A percentile compares a stretch with the other conserved stretches of the same genome.
Conservation (phyloP, 2,888 invertebrate genomes). For the Coenonympha glycerion region DNA sequence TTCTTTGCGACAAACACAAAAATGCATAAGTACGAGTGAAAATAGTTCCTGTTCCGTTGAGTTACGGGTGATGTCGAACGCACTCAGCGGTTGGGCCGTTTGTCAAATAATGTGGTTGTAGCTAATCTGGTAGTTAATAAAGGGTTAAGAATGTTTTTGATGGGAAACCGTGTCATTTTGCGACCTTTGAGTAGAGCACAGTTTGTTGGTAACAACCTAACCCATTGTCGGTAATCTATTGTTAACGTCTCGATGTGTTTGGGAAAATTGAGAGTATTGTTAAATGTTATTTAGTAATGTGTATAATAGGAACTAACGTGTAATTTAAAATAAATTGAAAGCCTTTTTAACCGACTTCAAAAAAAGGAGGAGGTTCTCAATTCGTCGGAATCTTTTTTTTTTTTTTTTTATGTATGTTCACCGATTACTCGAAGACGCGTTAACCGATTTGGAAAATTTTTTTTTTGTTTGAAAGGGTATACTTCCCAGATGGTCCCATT, state of each 20-base stretch:
- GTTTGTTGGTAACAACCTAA: background rate
- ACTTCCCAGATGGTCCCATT: too few relatives aligned
- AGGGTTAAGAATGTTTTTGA: slow-evolving; percentile 35
- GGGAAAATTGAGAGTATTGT: background rate
- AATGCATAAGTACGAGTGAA: slow-evolving; percentile 32
- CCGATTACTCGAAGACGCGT: too few relatives aligned
- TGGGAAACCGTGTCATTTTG: slow-evolving; percentile 34
- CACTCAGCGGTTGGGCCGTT: slow-evolving; percentile 27
- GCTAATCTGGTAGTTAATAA: slow-evolving; percentile 50
- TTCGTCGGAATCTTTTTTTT: too few relatives aligned
- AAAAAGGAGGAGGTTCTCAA: too few relatives aligned
- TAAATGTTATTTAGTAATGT: too few relatives aligned
- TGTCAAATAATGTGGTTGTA: slow-evolving; percentile 44
- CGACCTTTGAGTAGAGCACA: slow-evolving; percentile 11
- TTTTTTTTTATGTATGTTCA: too few relatives aligned
- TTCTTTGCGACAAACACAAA: slow-evolving; percentile 47
- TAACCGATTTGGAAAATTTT: too few relatives aligned
- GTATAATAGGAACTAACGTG: too few relatives aligned
- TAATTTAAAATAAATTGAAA: too few relatives aligned
- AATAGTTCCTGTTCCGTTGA: slow-evolving; percentile 32
- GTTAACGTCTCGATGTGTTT: background rate
- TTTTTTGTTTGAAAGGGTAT: too few relatives aligned
- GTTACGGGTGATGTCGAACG: slow-evolving; percentile 23
- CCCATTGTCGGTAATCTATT: background rate
- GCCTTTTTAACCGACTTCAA: too few relatives aligned